Evolutionary conservation across 2,888 invertebrate genomes (phyloP), one percentile per base, ranked within the genome.

Genomic region (Oxytorus armatus): DNA sequence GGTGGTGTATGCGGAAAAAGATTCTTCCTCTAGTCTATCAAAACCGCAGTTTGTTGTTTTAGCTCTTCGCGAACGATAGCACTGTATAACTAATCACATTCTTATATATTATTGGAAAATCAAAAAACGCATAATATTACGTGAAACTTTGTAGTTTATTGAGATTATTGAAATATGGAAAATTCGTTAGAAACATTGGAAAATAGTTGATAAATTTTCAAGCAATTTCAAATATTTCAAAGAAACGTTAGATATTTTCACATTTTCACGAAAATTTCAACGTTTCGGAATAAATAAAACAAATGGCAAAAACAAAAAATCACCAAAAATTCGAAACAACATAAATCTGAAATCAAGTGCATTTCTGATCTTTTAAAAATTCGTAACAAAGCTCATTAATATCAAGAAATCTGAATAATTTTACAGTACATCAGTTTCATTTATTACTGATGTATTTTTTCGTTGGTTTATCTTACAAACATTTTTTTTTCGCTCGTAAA

Each of bases 81-180:
- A 16, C n/a, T 42, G 33, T 33, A 7, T 44, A n/a, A n/a, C n/a
- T n/a, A n/a, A n/a, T n/a, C n/a, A n/a, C n/a, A n/a, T n/a, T n/a
- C n/a, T n/a, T n/a, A n/a, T n/a, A n/a, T n/a, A n/a, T n/a, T n/a
- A n/a, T n/a, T n/a, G n/a, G n/a, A n/a, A n/a, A n/a, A n/a, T n/a
- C n/a, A n/a, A n/a, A n/a, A n/a, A n/a, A n/a, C n/a, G n/a, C n/a
- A n/a, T n/a, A n/a, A n/a, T n/a, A n/a, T n/a, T n/a, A n/a, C n/a
- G n/a, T n/a, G n/a, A n/a, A n/a, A n/a, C n/a, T 53, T 47, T 44
- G 23, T 63, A 47, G 25, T 47, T 23, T 18, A 21, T 59, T 44
- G 7, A 18, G 42, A n/a, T 10, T 14, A 10, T 8, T 8, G 21
- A 61, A 16, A 7, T 61, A n/a, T 21, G 21, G 11, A 21, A 42